These are phyloP conservation scores for Mesoclemmys tuberculata DNA, from an alignment of 2,113 vertebrate genomes.

Conservation along the genomic window DNA sequence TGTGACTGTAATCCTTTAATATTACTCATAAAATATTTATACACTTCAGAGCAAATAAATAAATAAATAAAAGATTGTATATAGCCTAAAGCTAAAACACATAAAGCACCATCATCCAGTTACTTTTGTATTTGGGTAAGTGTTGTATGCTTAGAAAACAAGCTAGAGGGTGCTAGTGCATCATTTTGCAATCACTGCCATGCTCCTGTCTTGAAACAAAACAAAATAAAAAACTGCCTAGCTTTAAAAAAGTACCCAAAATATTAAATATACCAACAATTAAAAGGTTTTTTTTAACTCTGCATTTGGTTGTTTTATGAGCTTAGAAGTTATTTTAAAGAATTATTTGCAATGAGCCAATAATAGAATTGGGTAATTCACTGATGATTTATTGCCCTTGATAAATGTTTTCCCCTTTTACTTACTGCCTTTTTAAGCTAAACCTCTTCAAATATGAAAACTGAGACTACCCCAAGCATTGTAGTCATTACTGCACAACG, in stretches of 20 bases:
- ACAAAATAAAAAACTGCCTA: rapidly evolving
- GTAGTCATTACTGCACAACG: background rate
- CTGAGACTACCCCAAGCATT: background rate
- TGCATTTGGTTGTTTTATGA: background rate
- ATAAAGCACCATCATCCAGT: background rate
- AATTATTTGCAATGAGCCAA: background rate
- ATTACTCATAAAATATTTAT: background rate
- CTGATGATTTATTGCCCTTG: background rate
- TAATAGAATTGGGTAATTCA: background rate
- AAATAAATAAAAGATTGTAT: background rate
- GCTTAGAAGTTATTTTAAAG: background rate
- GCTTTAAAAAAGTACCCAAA: no score
- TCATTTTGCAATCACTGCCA: background rate
- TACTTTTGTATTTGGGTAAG: background rate
- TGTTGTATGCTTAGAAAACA: background rate
- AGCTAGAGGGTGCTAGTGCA: background rate
- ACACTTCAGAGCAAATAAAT: background rate
- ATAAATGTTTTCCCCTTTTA: background rate
- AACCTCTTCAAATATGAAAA: background rate
- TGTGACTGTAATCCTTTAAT: background rate
- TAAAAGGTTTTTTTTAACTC: background rate
- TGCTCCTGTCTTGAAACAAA: background rate
- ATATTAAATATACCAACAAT: rapidly evolving
- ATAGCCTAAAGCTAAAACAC: background rate
- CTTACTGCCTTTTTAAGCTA: background rate